Percentiles rank a stretch among this genome's conserved stretches.
Conservation (phyloP, 2,113 vertebrate species). For the Lynx canadensis region DNA sequence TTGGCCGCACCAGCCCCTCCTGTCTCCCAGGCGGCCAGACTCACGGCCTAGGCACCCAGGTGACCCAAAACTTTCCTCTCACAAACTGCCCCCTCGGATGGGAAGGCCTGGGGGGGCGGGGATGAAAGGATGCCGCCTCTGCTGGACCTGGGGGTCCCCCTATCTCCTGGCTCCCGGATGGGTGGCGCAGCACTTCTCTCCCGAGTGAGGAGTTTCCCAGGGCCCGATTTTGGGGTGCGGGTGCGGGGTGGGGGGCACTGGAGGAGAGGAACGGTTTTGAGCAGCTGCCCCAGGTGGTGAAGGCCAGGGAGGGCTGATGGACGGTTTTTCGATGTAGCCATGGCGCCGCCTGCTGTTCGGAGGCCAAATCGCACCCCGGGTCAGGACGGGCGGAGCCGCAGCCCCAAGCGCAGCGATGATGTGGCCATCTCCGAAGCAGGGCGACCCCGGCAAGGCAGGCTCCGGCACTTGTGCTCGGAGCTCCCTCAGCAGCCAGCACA, state of each 20-base stretch:
- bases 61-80: not conserved
- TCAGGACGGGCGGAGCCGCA: rapidly evolving
- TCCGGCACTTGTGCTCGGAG: not conserved
- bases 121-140: not conserved
- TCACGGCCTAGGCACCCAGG: not conserved
- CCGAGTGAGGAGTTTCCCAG: not conserved
- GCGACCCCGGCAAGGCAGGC: not conserved
- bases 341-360: constrained; percentile 44
- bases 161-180: not conserved
- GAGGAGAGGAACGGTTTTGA: not conserved
- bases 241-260: not conserved
- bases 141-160: not conserved
- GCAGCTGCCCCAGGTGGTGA: not conserved
- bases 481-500: not conserved
- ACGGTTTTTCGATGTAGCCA: not conserved
- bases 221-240: not conserved
- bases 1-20: not conserved
- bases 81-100: not conserved
- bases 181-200: not conserved
- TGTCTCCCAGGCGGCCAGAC: not conserved
- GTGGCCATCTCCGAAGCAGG: not conserved
- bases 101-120: not conserved
- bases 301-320: not conserved
- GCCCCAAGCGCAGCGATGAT: not conserved
- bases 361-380: not conserved